phyloP scores from a whole-genome alignment of 2,113 vertebrate genomes.

The Pterocles orientalis region DNA sequence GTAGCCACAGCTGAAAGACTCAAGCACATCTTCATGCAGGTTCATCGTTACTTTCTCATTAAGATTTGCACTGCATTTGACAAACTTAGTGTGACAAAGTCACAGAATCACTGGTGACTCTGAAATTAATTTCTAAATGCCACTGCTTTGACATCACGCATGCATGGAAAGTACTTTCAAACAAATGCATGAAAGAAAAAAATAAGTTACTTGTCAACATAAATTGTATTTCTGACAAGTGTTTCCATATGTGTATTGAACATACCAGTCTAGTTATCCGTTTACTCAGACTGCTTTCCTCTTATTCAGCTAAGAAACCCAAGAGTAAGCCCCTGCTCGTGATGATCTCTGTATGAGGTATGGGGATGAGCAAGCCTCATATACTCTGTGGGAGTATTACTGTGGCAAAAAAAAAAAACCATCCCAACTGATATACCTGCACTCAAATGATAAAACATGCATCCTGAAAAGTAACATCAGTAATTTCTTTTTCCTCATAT shows the following conservation, averaged over 20 bases:
- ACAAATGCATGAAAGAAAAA: neutral
- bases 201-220: neutral
- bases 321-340: neutral
- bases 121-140: neutral
- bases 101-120: neutral
- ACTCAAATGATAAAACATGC: neutral
- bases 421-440: neutral
- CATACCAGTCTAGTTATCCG: neutral
- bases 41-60: neutral
- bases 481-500: neutral
- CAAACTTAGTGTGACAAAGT: neutral
- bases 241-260: neutral
- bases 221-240: neutral
- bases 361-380: neutral
- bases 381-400: neutral
- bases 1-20: neutral
- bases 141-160: neutral
- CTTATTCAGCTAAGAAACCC: neutral
- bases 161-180: neutral
- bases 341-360: neutral
- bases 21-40: neutral
- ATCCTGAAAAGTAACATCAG: neutral
- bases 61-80: neutral
- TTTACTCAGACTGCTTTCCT: neutral
- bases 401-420: neutral